A percentile compares a stretch with the other conserved stretches of the same genome.
These are phyloP conservation scores for Thalassarche chlororhynchos DNA, from an alignment of 2,113 vertebrate species.

Conservation along the genomic window DNA sequence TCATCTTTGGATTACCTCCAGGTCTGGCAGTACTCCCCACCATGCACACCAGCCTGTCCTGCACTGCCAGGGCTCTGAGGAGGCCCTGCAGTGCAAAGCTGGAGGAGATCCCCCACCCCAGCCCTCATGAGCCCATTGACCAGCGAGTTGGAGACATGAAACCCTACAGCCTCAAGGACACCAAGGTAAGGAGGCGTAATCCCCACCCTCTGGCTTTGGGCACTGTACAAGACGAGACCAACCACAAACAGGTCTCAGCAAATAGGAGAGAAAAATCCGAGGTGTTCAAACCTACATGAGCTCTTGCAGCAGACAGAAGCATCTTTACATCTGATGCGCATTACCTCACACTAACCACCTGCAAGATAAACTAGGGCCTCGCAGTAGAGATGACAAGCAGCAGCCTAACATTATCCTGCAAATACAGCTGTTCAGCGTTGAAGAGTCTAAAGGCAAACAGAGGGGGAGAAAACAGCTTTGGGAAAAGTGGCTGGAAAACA, in stretches of 20 bases:
- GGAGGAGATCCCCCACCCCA: background rate
- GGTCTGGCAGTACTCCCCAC: background rate
- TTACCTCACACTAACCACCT: background rate
- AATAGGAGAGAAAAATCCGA: background rate
- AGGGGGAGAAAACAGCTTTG: background rate
- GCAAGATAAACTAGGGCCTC: slow-evolving; percentile 9
- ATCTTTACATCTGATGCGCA: background rate
- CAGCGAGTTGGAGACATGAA: background rate
- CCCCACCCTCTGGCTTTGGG: background rate
- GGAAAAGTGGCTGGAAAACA: slow-evolving; percentile 39
- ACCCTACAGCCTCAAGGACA: background rate
- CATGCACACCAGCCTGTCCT: background rate
- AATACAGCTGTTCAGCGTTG: slow-evolving; percentile 35
- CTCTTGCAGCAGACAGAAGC: slow-evolving; percentile 30
- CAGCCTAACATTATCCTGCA: slow-evolving; percentile 43
- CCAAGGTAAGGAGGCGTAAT: background rate
- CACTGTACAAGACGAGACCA: rapidly evolving
- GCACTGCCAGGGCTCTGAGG: background rate
- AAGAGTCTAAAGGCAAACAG: slow-evolving; percentile 47
- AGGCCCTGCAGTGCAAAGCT: background rate
- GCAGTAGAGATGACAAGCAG: slow-evolving; percentile 43
- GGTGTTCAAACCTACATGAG: background rate
- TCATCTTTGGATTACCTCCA: background rate
- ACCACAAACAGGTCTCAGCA: background rate
- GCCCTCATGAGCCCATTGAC: background rate